Conservation (phyloP, 2,797 vertebrate species). For the Lacerta agilis region DNA sequence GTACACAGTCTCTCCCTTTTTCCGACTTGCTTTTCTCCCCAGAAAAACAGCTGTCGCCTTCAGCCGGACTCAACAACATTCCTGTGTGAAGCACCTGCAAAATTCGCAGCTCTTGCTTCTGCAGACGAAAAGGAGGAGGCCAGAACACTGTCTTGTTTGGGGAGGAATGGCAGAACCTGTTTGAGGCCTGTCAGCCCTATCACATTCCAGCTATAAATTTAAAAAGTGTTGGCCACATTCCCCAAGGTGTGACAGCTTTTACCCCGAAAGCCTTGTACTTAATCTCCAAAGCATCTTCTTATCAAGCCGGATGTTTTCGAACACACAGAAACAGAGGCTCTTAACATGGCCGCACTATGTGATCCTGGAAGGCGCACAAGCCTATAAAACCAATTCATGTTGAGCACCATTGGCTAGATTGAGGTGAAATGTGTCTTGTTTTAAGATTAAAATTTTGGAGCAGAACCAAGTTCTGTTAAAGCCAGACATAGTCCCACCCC, state of each 20-base stretch:
- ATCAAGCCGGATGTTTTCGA: slow-evolving; percentile 18
- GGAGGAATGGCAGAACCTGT: slow-evolving; percentile 15
- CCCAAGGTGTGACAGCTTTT: background rate
- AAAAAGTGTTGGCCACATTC: background rate
- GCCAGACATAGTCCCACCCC: background rate
- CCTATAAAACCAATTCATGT: background rate
- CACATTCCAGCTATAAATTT: slow-evolving; percentile 9
- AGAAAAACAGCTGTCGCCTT: background rate
- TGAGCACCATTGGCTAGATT: background rate
- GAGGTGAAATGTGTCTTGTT: background rate
- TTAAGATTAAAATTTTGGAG: slow-evolving; percentile 2
- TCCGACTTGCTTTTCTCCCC: background rate
- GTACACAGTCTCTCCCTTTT: background rate
- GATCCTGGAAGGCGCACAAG: background rate
- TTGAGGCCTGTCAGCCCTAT: slow-evolving; percentile 1
- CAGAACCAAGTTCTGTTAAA: background rate
- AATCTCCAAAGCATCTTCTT: background rate
- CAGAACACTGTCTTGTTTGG: background rate
- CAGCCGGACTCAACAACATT: slow-evolving; percentile 7
- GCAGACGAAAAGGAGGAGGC: background rate
- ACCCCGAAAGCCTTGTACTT: background rate
- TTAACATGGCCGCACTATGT: background rate
- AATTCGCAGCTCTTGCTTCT: background rate
- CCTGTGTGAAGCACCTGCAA: slow-evolving; percentile 11
- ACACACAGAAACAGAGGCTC: background rate